These are phyloP conservation scores for Stercorarius parasiticus DNA, from an alignment of 2,113 vertebrate species.

Conservation along the genomic window DNA sequence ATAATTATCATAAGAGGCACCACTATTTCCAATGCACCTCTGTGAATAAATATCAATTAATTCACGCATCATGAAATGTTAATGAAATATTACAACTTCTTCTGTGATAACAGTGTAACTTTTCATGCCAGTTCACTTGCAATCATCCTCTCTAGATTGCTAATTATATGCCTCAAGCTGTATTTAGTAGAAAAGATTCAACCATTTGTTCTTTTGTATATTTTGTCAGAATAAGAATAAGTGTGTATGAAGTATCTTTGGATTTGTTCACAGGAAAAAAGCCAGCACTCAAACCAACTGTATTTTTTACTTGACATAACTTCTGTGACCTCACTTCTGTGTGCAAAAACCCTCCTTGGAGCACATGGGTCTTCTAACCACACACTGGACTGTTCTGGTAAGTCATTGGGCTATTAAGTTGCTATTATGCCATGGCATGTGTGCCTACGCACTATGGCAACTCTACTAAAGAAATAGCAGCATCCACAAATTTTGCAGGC, in stretches of 20 bases:
- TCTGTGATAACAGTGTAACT: constrained; percentile 65
- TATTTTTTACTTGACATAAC: neutral
- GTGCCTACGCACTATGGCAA: neutral
- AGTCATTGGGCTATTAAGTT: neutral
- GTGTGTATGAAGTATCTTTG: constrained; percentile 9
- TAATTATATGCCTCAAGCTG: constrained; percentile 67
- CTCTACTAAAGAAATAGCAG: neutral
- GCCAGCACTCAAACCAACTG: neutral
- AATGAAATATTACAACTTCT: constrained; percentile 70
- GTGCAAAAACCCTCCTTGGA: neutral
- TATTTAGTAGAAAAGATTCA: constrained; percentile 61
- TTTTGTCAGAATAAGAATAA: constrained; percentile 57
- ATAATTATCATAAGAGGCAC: constrained; percentile 52
- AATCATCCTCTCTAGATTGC: constrained; percentile 65
- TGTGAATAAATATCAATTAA: constrained; percentile 69
- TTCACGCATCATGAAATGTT: constrained; percentile 56
- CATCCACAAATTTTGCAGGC: neutral
- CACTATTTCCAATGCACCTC: constrained; percentile 46
- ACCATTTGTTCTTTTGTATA: constrained; percentile 56
- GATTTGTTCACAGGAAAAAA: neutral
- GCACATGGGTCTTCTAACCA: neutral
- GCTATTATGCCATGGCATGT: neutral
- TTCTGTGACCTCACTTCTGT: neutral
- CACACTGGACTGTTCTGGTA: neutral
- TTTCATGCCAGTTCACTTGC: constrained; percentile 64